These are phyloP conservation scores for Thamnaconus septentrionalis DNA, from an alignment of 2,113 vertebrate species.

Conservation along the genomic window DNA sequence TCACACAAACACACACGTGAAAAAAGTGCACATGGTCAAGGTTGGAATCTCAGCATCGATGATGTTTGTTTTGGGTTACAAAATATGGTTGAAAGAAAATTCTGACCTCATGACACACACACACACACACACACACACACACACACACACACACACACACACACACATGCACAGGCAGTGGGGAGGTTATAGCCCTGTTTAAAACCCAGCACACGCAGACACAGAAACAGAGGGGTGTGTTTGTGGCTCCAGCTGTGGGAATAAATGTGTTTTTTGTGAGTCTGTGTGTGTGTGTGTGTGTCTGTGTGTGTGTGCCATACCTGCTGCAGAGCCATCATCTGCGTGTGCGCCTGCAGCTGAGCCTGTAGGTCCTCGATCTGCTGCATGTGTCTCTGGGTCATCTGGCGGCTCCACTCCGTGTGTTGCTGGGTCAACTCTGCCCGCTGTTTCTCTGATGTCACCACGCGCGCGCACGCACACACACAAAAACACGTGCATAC, in stretches of 20 bases:
- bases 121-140: too few species aligned
- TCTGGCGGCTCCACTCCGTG: slow-evolving; percentile 78
- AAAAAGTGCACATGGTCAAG: neutral
- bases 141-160: too few species aligned
- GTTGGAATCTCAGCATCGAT: too few species aligned
- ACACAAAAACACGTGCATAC: slow-evolving; percentile 44
- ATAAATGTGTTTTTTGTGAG: too few species aligned
- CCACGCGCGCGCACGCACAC: slow-evolving; percentile 12
- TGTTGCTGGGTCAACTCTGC: slow-evolving; percentile 86
- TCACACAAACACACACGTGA: slow-evolving; percentile 20
- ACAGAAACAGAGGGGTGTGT: slow-evolving; percentile 2
- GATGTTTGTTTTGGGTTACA: too few species aligned
- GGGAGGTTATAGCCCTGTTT: too few species aligned
- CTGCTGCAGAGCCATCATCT: slow-evolving; percentile 80
- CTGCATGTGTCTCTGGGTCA: slow-evolving; percentile 86
- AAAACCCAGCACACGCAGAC: neutral
- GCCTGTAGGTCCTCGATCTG: slow-evolving; percentile 83
- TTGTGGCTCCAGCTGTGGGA: too few species aligned
- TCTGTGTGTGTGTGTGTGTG: slow-evolving; percentile 1
- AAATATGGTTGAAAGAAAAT: too few species aligned
- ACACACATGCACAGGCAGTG: too few species aligned
- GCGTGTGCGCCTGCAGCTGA: slow-evolving; percentile 79
- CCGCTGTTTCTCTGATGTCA: slow-evolving; percentile 82
- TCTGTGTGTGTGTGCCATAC: slow-evolving; percentile 42
- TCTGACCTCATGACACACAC: too few species aligned